phyloP scores from a whole-genome alignment of 2,888 invertebrate genomes.

The Prenolepis imparis region DNA sequence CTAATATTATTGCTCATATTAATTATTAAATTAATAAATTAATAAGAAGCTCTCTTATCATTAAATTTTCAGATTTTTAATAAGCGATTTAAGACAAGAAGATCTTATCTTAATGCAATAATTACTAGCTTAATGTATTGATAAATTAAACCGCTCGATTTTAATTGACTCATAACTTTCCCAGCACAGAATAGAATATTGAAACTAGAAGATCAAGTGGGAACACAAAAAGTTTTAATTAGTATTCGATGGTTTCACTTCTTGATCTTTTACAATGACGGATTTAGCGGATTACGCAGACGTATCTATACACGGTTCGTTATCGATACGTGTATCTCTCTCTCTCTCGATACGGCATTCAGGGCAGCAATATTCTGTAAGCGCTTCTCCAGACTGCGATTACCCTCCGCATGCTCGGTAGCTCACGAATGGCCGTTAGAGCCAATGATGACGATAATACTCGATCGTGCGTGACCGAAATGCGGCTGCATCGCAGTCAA shows the following conservation, averaged over 20 bases:
- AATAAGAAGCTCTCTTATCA: not conserved
- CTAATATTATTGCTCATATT: too few relatives aligned
- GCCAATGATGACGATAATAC: slow-evolving; percentile 78
- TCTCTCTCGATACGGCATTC: slow-evolving; percentile 57
- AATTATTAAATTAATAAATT: not conserved
- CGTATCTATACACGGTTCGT: slow-evolving; percentile 38
- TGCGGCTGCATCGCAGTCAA: slow-evolving; percentile 67
- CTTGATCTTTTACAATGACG: not conserved
- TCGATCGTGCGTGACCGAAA: slow-evolving; percentile 79
- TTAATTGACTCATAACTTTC: not conserved
- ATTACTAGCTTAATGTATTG: not conserved
- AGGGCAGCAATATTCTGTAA: slow-evolving; percentile 70
- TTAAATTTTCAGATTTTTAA: not conserved
- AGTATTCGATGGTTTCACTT: not conserved
- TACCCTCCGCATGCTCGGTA: slow-evolving; percentile 70
- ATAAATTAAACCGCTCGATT: not conserved
- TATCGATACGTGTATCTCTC: slow-evolving; percentile 67
- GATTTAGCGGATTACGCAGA: not conserved
- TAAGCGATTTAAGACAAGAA: not conserved
- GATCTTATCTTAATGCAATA: not conserved
- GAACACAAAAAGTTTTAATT: not conserved
- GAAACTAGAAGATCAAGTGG: not conserved
- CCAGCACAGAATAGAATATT: not conserved
- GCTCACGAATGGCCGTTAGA: slow-evolving; percentile 73
- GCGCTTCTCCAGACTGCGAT: slow-evolving; percentile 73